A percentile compares a stretch with the other conserved stretches of the same genome.
Conservation (phyloP, 2,888 invertebrate genomes). For the Leptogaster cylindrica region DNA sequence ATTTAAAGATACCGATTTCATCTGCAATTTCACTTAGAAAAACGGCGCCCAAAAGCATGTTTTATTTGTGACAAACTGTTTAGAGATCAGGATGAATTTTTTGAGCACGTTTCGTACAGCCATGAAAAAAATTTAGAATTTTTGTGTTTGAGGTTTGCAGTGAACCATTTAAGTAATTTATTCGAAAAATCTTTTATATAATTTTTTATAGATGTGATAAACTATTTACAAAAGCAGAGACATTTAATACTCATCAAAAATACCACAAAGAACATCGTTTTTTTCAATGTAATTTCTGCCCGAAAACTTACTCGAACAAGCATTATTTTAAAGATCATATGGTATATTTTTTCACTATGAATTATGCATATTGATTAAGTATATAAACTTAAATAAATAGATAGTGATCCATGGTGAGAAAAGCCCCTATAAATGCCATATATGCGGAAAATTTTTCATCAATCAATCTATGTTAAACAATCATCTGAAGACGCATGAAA, state of each 20-base stretch:
- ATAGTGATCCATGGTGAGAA: constrained; percentile 43
- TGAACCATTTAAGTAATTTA: neutral
- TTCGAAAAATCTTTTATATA: neutral
- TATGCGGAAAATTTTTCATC: constrained; percentile 49
- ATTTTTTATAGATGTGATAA: constrained; percentile 57
- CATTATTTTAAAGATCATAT: constrained; percentile 43
- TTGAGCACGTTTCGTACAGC: constrained; percentile 56
- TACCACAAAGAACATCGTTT: constrained; percentile 49
- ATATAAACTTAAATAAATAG: neutral
- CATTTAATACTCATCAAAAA: constrained; percentile 50
- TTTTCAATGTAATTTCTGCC: constrained; percentile 49
- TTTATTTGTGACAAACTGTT: constrained; percentile 56
- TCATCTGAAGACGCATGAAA: constrained; percentile 52
- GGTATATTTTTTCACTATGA: no score
- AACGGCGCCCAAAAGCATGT: constrained; percentile 56
- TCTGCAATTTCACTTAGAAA: constrained; percentile 58
- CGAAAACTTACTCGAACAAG: constrained; percentile 49
- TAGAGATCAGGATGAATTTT: constrained; percentile 56
- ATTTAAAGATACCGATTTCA: constrained; percentile 56
- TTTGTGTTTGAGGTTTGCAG: constrained; percentile 52
- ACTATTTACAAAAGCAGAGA: constrained; percentile 49
- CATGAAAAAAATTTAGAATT: constrained; percentile 54
- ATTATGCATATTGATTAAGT: no score
- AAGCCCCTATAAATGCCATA: constrained; percentile 50
- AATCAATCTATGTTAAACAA: constrained; percentile 49